Base-by-base conservation (phyloP, 1,140 invertebrate genomes). In the Phenacoccus solenopsis region DNA sequence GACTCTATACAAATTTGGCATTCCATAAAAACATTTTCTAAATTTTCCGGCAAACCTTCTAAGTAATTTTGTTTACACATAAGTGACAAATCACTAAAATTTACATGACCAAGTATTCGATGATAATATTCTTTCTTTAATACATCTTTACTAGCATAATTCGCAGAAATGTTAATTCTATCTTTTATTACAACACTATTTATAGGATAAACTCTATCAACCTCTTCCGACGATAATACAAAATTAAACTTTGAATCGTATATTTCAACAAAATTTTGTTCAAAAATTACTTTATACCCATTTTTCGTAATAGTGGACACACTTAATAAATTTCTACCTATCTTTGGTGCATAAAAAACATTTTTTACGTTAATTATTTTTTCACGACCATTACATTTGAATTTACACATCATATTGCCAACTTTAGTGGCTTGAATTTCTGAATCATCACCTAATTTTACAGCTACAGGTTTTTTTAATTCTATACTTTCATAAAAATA, bases 1-100 rank as follows among this genome's bases (percentile, higher is more conserved):
- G 68, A 69, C 30, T 71, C 35, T 68, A 71, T 49, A 69, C 70
- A 71, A 49, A 71, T 71, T 25, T 49, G 20, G 27, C 70, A 71
- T 56, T 71, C 28, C 64, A 71, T 38, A 59, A 38, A 69, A 7
- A 59, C 21, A 20, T 59, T 7, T 22, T 59, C 56, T 7, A 59
- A 20, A 16, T 16, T 20, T 20, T 22, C 21, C 7, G 56, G 56
- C 24, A 61, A 24, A 68, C 22, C 59, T 38, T 56, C n/a, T 4
- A 61, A 28, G 5, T 57, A 28, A 25, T 64, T 64, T 64, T 57
- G 5, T 56, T 59, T 56, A 25, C 30, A 24, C n/a, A 70, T 56
- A 9, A 3, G 20, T 12, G 56, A 22, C 13, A 57, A 25, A 49
- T 70, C 22, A 9, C 24, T 57, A 49, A 59, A 70, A 70, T 70